These are phyloP conservation scores for Anastatus disparis DNA, from an alignment of 1,140 invertebrate genomes.

Conservation along the genomic window DNA sequence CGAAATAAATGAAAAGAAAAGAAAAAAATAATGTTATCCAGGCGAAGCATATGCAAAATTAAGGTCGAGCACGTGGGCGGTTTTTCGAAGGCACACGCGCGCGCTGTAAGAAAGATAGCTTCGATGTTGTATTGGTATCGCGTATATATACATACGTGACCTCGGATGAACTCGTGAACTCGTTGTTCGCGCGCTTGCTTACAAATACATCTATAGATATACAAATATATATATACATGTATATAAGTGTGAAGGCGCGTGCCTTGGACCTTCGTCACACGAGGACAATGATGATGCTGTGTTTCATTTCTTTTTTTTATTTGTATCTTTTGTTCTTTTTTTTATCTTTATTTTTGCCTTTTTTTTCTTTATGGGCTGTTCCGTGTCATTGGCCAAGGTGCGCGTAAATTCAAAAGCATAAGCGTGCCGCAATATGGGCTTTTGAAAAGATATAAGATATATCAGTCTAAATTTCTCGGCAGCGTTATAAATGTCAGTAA, in stretches of 20 bases:
- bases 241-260: not conserved
- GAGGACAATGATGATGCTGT: conserved; percentile 26
- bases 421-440: too few relatives aligned
- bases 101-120: not conserved
- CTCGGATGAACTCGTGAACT: conserved; percentile 61
- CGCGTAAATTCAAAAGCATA: too few relatives aligned
- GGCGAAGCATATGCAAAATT: not conserved
- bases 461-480: too few relatives aligned
- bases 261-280: conserved; percentile 23
- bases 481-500: too few relatives aligned
- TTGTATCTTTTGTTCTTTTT: not conserved
- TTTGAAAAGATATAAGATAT: too few relatives aligned
- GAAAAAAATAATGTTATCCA: too few relatives aligned
- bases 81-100: not conserved
- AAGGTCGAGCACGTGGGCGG: conserved; percentile 1
- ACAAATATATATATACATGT: too few relatives aligned
- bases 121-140: too few relatives aligned
- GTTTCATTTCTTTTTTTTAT: too few relatives aligned
- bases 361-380: not conserved
- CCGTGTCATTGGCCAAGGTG: not conserved
- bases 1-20: too few relatives aligned
- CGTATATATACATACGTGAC: conserved; percentile 61
- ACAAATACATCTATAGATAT: not conserved
- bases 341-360: conserved; percentile 18
- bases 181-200: conserved; percentile 41